Evolutionary conservation across 2,888 invertebrate species (phyloP).

Genomic region (Helobdella robusta): DNA sequence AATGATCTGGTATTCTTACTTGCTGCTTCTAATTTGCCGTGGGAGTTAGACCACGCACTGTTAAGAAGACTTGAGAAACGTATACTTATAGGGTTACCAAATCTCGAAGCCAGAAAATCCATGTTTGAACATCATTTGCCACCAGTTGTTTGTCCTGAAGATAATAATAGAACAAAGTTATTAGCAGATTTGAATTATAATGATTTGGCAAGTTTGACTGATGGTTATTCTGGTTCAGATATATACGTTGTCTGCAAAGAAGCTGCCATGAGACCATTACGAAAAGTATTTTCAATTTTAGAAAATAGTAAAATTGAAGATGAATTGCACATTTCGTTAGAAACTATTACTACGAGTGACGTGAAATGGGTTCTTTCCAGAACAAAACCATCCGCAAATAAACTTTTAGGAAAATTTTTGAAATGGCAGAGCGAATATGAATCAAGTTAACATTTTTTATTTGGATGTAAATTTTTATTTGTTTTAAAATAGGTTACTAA

Average conservation of each 20-base stretch:
- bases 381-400: constrained; percentile 48
- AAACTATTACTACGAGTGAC: constrained; percentile 46
- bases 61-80: constrained; percentile 77
- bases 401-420: constrained; percentile 44
- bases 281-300: constrained; percentile 57
- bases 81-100: constrained; percentile 70
- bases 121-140: constrained; percentile 59
- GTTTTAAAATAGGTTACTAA: too few species aligned
- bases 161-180: constrained; percentile 47
- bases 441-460: constrained; percentile 38
- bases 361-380: constrained; percentile 44
- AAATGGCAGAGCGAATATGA: constrained; percentile 49
- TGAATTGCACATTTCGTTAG: constrained; percentile 43
- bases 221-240: constrained; percentile 78
- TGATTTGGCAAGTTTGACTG: constrained; percentile 54
- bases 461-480: too few species aligned
- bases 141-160: constrained; percentile 39
- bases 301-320: constrained; percentile 49
- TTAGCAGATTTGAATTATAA: constrained; percentile 51
- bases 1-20: constrained; percentile 65
- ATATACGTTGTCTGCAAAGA: constrained; percentile 78
- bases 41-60: constrained; percentile 82
- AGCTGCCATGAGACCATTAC: constrained; percentile 69
- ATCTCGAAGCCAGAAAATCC: constrained; percentile 57
- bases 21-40: constrained; percentile 82